A percentile compares a stretch with the other conserved stretches of the same genome.
phyloP scores from a whole-genome alignment of 2,888 invertebrate species.

The Osedax frankpressi region DNA sequence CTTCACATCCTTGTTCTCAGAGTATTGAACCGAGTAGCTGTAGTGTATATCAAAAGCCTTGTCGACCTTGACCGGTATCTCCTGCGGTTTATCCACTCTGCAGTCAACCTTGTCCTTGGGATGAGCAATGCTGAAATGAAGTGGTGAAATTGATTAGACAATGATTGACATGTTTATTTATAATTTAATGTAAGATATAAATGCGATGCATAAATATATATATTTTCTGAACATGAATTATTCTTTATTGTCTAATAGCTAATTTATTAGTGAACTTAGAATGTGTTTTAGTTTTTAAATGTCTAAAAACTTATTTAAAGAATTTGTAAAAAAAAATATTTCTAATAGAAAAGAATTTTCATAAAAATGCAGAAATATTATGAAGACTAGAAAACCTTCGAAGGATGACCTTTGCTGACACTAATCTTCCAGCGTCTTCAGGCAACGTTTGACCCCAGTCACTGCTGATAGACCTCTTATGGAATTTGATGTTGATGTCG shows the following conservation, averaged over 20 bases:
- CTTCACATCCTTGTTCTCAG: constrained; percentile 52
- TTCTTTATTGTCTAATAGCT: no score
- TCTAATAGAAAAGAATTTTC: no score
- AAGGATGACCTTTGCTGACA: constrained; percentile 51
- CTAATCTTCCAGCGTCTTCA: constrained; percentile 65
- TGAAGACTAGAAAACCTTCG: no score
- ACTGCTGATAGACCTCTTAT: constrained; percentile 65
- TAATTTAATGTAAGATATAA: no score
- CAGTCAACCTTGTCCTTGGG: background rate
- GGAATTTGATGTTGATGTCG: constrained; percentile 73
- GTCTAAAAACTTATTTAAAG: no score
- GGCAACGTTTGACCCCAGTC: constrained; percentile 89
- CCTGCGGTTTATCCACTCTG: background rate
- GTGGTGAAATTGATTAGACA: background rate
- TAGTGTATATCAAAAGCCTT: background rate
- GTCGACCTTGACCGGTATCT: background rate
- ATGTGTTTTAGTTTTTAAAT: no score
- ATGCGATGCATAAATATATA: no score
- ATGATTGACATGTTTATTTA: background rate
- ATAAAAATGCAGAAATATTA: no score
- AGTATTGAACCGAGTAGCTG: background rate
- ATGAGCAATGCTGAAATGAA: background rate
- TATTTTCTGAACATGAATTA: no score
- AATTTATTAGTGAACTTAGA: no score
- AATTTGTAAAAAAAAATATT: no score